Evolutionary conservation across 2,888 invertebrate genomes (phyloP).

Genomic region (Cheilosia vernalis): DNA sequence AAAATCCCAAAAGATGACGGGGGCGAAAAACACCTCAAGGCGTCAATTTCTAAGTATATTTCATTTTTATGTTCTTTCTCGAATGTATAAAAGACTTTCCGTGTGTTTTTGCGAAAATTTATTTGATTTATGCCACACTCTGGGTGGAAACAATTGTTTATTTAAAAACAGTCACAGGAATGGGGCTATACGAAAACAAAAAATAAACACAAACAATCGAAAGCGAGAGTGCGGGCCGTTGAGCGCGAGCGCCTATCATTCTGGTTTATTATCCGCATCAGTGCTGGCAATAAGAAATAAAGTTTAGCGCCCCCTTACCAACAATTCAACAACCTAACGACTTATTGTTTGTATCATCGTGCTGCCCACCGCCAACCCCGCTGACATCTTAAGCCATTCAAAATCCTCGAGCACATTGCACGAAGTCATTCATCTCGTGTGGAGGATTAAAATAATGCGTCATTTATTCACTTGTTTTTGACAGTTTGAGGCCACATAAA

Average conservation of each 20-base stretch:
- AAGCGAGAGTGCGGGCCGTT: background rate
- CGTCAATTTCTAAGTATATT: constrained; percentile 69
- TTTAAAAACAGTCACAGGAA: constrained; percentile 27
- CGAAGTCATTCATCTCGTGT: constrained; percentile 57
- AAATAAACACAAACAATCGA: constrained; percentile 27
- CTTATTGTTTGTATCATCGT: constrained; percentile 50
- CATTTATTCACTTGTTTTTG: constrained; percentile 66
- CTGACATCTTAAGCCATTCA: constrained; percentile 35
- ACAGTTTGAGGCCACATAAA: constrained; percentile 48
- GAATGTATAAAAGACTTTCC: constrained; percentile 43
- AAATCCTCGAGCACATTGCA: constrained; percentile 44
- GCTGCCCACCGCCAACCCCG: background rate
- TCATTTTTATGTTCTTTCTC: constrained; percentile 66
- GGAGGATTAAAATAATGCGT: constrained; percentile 66
- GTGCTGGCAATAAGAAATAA: constrained; percentile 16
- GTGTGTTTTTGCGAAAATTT: constrained; percentile 51
- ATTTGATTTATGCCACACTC: constrained; percentile 71
- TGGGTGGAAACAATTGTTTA: constrained; percentile 69
- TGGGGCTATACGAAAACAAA: background rate
- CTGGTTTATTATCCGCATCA: constrained; percentile 26
- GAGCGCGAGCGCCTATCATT: constrained; percentile 30
- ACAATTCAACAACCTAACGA: constrained; percentile 39
- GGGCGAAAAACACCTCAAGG: constrained; percentile 61
- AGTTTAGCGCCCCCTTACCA: constrained; percentile 32
- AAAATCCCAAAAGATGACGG: constrained; percentile 49